Conservation (phyloP, 2,888 invertebrate genomes). For the Gymnoscelis rufifasciata region DNA sequence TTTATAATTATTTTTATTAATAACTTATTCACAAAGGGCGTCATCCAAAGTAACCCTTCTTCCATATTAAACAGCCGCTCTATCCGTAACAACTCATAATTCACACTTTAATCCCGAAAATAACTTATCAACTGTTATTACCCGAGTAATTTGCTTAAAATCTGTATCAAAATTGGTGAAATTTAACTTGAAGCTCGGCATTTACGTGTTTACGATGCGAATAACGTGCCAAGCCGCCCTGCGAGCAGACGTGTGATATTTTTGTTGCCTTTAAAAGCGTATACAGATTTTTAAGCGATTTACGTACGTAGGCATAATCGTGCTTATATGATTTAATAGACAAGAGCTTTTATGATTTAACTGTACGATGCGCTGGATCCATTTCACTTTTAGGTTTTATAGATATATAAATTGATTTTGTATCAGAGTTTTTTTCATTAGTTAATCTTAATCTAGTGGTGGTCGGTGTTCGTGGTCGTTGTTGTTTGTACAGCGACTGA, state of each 20-base stretch:
- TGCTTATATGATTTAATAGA: constrained; percentile 4
- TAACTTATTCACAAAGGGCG: too few relatives aligned
- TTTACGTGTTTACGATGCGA: constrained; percentile 17
- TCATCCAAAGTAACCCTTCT: background rate
- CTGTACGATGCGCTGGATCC: too few relatives aligned
- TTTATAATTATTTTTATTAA: too few relatives aligned
- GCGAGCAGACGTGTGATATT: constrained; percentile 20
- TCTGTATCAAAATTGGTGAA: constrained; percentile 11
- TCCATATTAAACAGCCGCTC: background rate
- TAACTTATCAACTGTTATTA: constrained; percentile 9
- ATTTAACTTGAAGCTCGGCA: constrained; percentile 13
- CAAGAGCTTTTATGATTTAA: background rate
- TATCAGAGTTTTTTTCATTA: too few relatives aligned
- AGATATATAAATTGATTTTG: too few relatives aligned
- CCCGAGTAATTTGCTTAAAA: constrained; percentile 8
- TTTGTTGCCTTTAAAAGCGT: constrained; percentile 1
- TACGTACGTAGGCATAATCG: too few relatives aligned
- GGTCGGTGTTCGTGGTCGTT: too few relatives aligned
- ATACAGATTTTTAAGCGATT: too few relatives aligned
- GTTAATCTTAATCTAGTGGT: too few relatives aligned
- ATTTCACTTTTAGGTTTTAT: too few relatives aligned
- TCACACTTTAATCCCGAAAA: constrained; percentile 7
- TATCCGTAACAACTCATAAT: background rate
- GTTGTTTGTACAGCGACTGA: too few relatives aligned
- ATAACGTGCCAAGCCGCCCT: constrained; percentile 25